phyloP scores from a whole-genome alignment of 1,140 invertebrate species.

The Copidosoma floridanum region DNA sequence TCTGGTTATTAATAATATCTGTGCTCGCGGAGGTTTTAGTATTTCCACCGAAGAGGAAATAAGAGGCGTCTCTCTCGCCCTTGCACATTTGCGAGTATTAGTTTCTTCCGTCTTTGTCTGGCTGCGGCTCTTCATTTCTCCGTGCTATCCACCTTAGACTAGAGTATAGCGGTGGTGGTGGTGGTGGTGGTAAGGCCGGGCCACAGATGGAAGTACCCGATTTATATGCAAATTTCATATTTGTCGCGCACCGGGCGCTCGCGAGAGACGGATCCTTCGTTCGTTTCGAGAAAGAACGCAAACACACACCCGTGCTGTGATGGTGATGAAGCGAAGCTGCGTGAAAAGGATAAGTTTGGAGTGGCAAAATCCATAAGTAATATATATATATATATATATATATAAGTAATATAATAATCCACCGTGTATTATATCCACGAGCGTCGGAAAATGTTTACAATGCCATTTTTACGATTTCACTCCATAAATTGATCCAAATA shows the following conservation, averaged over 20 bases:
- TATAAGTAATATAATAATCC: not conserved
- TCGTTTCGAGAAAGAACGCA: constrained; percentile 30
- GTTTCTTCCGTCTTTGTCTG: constrained; percentile 13
- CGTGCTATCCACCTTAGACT: too few species aligned
- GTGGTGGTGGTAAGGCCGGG: constrained; percentile 49
- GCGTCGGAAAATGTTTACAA: not conserved
- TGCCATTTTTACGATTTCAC: too few species aligned
- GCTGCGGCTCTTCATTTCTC: constrained; percentile 53
- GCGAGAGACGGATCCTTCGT: constrained; percentile 33
- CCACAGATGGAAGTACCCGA: constrained; percentile 69
- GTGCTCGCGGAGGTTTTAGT: constrained; percentile 54
- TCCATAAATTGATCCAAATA: too few species aligned
- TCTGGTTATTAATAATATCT: constrained; percentile 58
- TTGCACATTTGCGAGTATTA: not conserved
- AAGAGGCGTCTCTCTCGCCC: constrained; percentile 35
- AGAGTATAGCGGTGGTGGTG: too few species aligned
- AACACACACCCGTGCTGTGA: constrained; percentile 1
- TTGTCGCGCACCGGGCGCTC: constrained; percentile 58
- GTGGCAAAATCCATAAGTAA: too few species aligned
- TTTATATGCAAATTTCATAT: constrained; percentile 73
- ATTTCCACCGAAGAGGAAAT: constrained; percentile 50
- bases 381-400: constrained; percentile 1
- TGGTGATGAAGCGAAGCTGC: not conserved
- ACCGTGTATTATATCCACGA: not conserved
- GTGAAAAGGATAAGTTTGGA: not conserved